These are phyloP conservation scores for Vombatus ursinus DNA, from an alignment of 2,113 vertebrate genomes.

Conservation along the genomic window DNA sequence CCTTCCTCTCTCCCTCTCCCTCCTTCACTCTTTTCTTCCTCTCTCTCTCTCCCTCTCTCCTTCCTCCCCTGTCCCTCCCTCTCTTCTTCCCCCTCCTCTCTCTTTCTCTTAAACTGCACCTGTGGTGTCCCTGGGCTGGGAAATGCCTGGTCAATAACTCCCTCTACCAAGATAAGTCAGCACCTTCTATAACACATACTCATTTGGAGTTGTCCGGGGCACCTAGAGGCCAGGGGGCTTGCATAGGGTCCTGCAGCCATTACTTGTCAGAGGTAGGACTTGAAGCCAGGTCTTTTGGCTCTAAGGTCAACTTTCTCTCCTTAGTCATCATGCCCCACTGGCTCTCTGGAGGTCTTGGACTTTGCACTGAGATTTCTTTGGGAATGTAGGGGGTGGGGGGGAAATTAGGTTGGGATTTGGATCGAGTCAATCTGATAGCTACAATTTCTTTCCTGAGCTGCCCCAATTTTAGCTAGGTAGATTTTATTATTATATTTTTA, in stretches of 20 bases:
- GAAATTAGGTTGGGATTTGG: not conserved
- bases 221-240: not conserved
- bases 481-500: not conserved
- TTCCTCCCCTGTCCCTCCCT: no score
- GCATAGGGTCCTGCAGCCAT: not conserved
- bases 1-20: fast-evolving
- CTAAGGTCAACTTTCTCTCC: not conserved
- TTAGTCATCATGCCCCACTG: not conserved
- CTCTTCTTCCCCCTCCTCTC: not conserved
- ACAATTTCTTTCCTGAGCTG: conserved; percentile 60
- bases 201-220: not conserved
- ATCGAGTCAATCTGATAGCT: conserved; percentile 67
- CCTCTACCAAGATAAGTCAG: not conserved
- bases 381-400: not conserved
- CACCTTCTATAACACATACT: not conserved
- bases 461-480: not conserved
- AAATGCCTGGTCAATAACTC: not conserved
- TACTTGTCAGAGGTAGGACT: not conserved
- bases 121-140: not conserved
- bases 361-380: not conserved
- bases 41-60: fast-evolving
- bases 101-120: not conserved
- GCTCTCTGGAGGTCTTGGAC: not conserved
- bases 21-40: fast-evolving
- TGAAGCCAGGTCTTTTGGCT: not conserved